These are phyloP conservation scores for Parazoanthus swiftii DNA, from an alignment of 92 coral and sea anemone genomes.

Conservation along the genomic window DNA sequence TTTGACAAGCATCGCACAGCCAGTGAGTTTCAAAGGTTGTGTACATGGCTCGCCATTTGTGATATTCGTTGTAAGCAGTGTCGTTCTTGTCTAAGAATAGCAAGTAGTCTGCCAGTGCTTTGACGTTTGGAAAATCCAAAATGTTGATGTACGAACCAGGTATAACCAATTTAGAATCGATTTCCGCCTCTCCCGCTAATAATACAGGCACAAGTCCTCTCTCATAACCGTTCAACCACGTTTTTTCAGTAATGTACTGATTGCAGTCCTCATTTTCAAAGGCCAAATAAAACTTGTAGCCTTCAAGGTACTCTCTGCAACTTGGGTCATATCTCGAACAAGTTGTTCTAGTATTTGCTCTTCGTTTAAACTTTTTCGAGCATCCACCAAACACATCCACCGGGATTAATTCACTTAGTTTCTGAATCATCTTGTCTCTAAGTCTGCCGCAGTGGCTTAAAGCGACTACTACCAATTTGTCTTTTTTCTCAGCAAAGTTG, in stretches of 20 bases:
- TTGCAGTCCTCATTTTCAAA: constrained; percentile 63
- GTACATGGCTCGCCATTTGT: constrained; percentile 51
- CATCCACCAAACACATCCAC: not conserved
- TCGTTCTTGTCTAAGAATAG: constrained; percentile 63
- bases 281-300: constrained; percentile 67
- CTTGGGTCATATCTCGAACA: not conserved
- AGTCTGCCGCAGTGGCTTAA: not conserved
- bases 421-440: not conserved
- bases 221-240: constrained; percentile 49
- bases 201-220: constrained; percentile 47
- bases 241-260: constrained; percentile 71
- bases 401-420: not conserved
- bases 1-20: not conserved
- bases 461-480: not conserved
- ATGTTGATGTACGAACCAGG: constrained; percentile 73
- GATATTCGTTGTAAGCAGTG: constrained; percentile 66
- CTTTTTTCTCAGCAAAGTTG: not conserved
- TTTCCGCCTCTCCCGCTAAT: constrained; percentile 58
- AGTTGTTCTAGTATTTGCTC: too few relatives aligned
- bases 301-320: not conserved
- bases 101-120: constrained; percentile 56
- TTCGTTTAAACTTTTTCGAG: not conserved
- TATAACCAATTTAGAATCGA: constrained; percentile 48
- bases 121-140: constrained; percentile 61
- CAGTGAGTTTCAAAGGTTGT: not conserved